Evolutionary conservation across 92 coral and sea anemone genomes (phyloP), one percentile per base, ranked within the genome.

Genomic region (Hydrozoanthus gracilis): DNA sequence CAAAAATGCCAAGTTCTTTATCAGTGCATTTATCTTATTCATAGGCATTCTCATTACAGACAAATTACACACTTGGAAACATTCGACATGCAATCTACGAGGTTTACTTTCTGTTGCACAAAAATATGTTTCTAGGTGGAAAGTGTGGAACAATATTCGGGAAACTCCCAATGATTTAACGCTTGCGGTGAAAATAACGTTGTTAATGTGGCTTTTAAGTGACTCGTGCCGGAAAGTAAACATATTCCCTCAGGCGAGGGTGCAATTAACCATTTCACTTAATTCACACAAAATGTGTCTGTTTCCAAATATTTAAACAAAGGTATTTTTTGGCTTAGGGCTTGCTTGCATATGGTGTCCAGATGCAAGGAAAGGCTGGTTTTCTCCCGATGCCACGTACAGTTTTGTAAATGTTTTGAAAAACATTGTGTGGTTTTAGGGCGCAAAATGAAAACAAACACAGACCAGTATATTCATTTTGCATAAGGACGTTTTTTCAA

Each of bases 11-110:
- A 20, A 58, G 10, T 50, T 47, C 7, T 39, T 76, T 76, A 80
- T 67, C 73, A 47, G 73, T 7, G 48, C 47, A 6, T 80, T 67
- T 7, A 64, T 80, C 85, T 80, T 64, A 15, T 80, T 80, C 85
- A 61, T 79, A 46, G 71, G 45, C 44, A 61, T 45, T 79, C 84
- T 79, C 58, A 51, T 64, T 67, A 80, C 73, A 66, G 60, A 13
- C 65, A 80, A 80, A 80, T 80, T 80, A 62, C 51, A 80, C 73
- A 80, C 74, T 62, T 65, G 74, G 60, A 10, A 73, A 80, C 85
- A 67, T 65, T 80, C 60, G 73, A 46, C 85, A 80, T 65, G 85
- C 85, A 80, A 80, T 80, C 20, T 66, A 45, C 58, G 10, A 16
- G 16, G 5, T 39, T 16, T 11, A 70, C 39, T 65, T 65, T 80